Conservation (phyloP, 2,888 invertebrate genomes). For the Ypsolopha sequella region DNA sequence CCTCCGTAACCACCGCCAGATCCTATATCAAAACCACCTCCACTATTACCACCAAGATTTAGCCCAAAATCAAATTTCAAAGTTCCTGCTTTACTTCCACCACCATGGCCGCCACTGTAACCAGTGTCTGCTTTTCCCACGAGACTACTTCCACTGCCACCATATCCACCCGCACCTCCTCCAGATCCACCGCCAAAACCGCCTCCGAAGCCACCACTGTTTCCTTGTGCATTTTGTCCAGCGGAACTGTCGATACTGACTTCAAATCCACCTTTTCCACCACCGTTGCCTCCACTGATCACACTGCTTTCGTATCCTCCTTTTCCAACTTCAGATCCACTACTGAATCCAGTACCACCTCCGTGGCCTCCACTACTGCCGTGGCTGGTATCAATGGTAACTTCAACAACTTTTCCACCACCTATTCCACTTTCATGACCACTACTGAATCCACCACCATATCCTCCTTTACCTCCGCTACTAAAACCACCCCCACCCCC, state of each 20-base stretch:
- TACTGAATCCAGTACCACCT: conserved; percentile 4
- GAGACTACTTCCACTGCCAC: conserved; percentile 16
- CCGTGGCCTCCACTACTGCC: conserved; percentile 13
- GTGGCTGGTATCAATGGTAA: conserved; percentile 21
- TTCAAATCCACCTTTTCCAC: conserved; percentile 2
- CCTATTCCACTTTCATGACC: conserved; percentile 14
- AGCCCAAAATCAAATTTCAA: neutral
- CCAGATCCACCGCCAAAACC: conserved; percentile 13
- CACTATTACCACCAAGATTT: neutral
- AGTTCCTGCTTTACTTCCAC: conserved; percentile 6
- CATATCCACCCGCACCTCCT: conserved; percentile 14
- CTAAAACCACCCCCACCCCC: conserved; percentile 18
- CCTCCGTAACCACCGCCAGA: conserved; percentile 13
- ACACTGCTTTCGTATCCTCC: conserved; percentile 11
- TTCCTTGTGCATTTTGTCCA: conserved; percentile 6
- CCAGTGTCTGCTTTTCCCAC: conserved; percentile 20
- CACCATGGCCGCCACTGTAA: conserved; percentile 15
- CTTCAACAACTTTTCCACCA: conserved; percentile 24
- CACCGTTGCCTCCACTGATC: conserved; percentile 8
- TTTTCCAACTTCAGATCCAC: conserved; percentile 6
- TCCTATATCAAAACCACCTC: conserved; percentile 10
- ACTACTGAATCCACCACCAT: conserved; percentile 22
- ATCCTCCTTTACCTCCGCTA: conserved; percentile 24
- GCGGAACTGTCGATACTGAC: conserved; percentile 10
- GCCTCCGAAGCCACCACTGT: conserved; percentile 7